Percentiles rank a stretch among this genome's conserved stretches.
Conservation (phyloP, 1,140 invertebrate species). For the Dinothrombium tinctorium region DNA sequence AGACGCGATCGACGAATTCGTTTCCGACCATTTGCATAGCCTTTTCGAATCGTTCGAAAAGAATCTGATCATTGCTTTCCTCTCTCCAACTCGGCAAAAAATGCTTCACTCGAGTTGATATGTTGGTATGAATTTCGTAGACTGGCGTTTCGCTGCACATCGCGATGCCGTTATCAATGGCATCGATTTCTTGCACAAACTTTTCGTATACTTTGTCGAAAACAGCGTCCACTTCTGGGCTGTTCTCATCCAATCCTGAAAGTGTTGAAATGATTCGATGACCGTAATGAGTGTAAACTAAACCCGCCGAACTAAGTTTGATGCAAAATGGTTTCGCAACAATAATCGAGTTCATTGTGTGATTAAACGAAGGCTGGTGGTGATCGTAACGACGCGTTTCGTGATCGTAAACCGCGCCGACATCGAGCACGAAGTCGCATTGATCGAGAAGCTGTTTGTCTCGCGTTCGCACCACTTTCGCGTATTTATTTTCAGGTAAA, state of each 20-base stretch:
- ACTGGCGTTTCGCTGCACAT: conserved; percentile 1
- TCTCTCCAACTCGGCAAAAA: conserved; percentile 77
- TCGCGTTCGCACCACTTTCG: conserved; percentile 45
- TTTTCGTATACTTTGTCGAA: conserved; percentile 63
- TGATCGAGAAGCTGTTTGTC: conserved; percentile 38
- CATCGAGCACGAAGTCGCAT: conserved; percentile 90
- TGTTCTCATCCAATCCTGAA: conserved; percentile 18
- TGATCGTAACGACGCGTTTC: conserved; percentile 56
- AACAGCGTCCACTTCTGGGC: conserved; percentile 29
- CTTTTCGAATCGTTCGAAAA: conserved; percentile 22
- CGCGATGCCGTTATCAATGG: conserved; percentile 67
- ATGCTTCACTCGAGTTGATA: conserved; percentile 43
- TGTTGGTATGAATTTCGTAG: conserved; percentile 51
- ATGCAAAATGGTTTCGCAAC: conserved; percentile 31
- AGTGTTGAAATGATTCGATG: conserved; percentile 39
- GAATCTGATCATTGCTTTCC: conserved; percentile 14
- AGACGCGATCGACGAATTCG: conserved; percentile 52
- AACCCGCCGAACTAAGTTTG: conserved; percentile 75
- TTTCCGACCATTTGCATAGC: conserved; percentile 51
- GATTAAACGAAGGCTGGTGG: conserved; percentile 56
- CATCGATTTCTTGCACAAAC: conserved; percentile 84
- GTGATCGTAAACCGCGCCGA: conserved; percentile 68
- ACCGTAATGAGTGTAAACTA: conserved; percentile 80
- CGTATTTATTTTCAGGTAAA: conserved; percentile 52
- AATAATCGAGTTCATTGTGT: conserved; percentile 33